These are phyloP conservation scores for Ormyrus thymus DNA, from an alignment of 2,888 invertebrate species.

Conservation along the genomic window DNA sequence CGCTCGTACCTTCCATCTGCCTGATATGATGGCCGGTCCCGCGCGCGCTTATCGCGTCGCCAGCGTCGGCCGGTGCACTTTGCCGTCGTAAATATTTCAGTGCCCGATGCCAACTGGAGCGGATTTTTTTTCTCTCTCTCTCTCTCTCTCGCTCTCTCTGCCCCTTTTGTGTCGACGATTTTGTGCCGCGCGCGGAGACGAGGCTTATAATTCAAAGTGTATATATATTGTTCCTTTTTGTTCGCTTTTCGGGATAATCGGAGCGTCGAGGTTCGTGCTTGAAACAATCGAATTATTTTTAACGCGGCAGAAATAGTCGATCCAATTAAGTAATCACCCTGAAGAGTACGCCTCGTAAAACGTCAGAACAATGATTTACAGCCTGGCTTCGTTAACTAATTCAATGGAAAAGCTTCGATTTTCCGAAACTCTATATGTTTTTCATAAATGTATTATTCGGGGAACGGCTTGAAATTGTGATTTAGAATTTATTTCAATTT, in stretches of 20 bases:
- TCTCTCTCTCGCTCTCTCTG: too few species aligned
- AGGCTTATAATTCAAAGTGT: too few species aligned
- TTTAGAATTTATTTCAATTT: neutral
- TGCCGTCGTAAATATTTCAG: too few species aligned
- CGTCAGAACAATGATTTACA: slow-evolving; percentile 18
- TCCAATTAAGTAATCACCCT: slow-evolving; percentile 17
- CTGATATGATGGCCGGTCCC: neutral
- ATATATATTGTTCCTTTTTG: neutral
- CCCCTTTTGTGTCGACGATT: too few species aligned
- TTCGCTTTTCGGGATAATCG: neutral
- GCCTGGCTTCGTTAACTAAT: neutral
- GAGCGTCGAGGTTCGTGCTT: neutral
- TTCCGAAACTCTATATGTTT: neutral
- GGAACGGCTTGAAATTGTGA: neutral
- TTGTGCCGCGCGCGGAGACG: too few species aligned
- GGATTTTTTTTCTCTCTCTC: too few species aligned
- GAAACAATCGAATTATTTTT: neutral
- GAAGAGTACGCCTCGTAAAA: neutral
- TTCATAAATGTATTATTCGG: neutral
- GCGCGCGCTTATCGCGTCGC: slow-evolving; percentile 5
- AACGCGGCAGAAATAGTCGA: slow-evolving; percentile 15
- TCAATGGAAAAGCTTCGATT: neutral
- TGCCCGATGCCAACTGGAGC: too few species aligned
- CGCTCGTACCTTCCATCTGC: slow-evolving; percentile 9
- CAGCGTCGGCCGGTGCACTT: neutral